Evolutionary conservation across 2,888 invertebrate species (phyloP).

Genomic region (Nebria brevicollis): DNA sequence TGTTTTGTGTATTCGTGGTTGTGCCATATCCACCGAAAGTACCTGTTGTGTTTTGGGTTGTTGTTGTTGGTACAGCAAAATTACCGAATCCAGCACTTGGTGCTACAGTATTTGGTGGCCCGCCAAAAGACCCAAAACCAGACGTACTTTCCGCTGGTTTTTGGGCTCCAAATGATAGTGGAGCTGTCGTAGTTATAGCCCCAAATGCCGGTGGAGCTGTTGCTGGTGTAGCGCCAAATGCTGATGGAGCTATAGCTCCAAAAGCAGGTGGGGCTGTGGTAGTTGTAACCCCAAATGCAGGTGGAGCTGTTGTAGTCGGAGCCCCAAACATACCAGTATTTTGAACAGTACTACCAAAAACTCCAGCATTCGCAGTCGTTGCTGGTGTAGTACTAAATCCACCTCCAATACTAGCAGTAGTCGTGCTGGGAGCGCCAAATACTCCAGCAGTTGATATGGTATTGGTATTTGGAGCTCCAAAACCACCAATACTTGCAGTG

Average conservation of each 20-base stretch:
- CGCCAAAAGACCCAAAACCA: constrained; percentile 31
- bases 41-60: constrained; percentile 21
- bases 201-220: constrained; percentile 38
- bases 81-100: constrained; percentile 29
- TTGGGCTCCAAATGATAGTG: constrained; percentile 36
- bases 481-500: constrained; percentile 36
- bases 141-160: constrained; percentile 32
- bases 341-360: constrained; percentile 41
- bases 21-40: constrained; percentile 26
- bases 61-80: constrained; percentile 7
- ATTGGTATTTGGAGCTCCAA: constrained; percentile 28
- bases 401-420: constrained; percentile 17
- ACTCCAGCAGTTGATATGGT: constrained; percentile 18
- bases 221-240: constrained; percentile 40
- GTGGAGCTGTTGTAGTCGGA: constrained; percentile 26
- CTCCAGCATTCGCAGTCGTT: constrained; percentile 20
- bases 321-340: constrained; percentile 27
- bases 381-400: not conserved
- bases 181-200: constrained; percentile 15
- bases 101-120: constrained; percentile 5
- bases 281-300: constrained; percentile 39
- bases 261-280: constrained; percentile 34
- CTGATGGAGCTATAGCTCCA: constrained; percentile 38
- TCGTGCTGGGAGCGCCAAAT: constrained; percentile 35
- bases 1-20: constrained; percentile 24